Base-by-base conservation (phyloP, 2,888 invertebrate genomes). In the Nowickia ferox region DNA sequence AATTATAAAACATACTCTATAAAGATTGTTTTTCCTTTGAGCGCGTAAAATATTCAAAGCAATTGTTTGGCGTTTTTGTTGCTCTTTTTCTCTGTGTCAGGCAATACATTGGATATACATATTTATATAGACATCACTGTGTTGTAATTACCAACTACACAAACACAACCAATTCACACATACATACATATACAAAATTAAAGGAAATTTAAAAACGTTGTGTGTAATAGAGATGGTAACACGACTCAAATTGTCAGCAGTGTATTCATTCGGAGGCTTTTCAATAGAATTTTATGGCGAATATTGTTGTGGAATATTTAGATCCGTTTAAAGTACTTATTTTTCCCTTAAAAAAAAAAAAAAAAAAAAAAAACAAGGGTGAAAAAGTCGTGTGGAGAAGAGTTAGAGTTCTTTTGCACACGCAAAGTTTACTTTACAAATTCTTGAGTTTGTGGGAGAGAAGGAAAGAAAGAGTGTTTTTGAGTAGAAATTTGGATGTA, bases 11-110 rank as follows among this genome's bases (percentile, higher is more conserved):
- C 46, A 48, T 40, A 40, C 15, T 0, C n/a, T 15, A 22, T 22
- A n/a, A 30, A 61, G 3, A 2, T 84, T 87, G 77, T 88, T 84
- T 72, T 82, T 83, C 11, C 69, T 46, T 55, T 44, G 51, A 79
- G 63, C 69, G 66, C 57, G 38, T 51, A 63, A 71, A 53, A 79
- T 19, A 17, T 15, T 69, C 9, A 15, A 63, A 74, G 81, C 53
- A 46, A n/a, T 66, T 82, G 71, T 77, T 66, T 30, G 30, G 30
- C 30, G 30, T 30, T 30, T 30, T 65, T 71, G 65, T n/a, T 51
- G 38, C 63, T 71, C 53, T 48, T 57, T 17, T 66, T 74, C 48
- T 81, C 15, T 38, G 13, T 48, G 19, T 65, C 46, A 38, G 13
- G 15, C 15, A 19, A 46, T 38, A 38, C 57, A 30, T 30, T 30